Evolutionary conservation across 2,797 vertebrate species (phyloP), one percentile per base, ranked within the genome.

Genomic region (Vultur gryphus): DNA sequence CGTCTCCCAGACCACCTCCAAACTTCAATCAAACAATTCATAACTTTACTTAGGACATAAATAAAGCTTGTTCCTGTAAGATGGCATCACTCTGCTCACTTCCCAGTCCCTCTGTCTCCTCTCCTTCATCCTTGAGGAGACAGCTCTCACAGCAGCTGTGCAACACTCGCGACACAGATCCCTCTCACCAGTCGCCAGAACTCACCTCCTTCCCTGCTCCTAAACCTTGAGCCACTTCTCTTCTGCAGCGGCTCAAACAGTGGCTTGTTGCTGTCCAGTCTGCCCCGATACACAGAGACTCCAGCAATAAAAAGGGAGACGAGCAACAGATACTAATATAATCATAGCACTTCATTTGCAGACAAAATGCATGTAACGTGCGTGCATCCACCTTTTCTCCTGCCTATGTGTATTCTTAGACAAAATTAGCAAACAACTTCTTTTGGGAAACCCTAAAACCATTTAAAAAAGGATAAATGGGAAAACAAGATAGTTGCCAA

Each of bases 121-220:
- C 23, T 77, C 61, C 62, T 86, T 80, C 57, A 39, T 4, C 37
- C 61, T 33, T 14, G 43, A 65, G 46, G 39, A 44, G 37, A 49
- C 7, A 35, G 69, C 23, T 80, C 18, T 49, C n/a, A 8, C 1
- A 1, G 80, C 0, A 1, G 43, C 48, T 23, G 51, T 7, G 26
- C 55, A 87, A 49, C 11, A 6, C 46, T 57, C 26, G 4, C 41
- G 41, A 24, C 5, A 9, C 39, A 39, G 10, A 25, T 28, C 31
- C 39, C 9, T 49, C 35, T 57, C 52, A n/a, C 9, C 37, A 6
- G 28, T 18, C 4, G 2, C 12, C 73, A 77, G 24, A 66, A 48
- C 17, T 46, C 49, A 25, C 12, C 35, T 13, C 8, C 37, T 55
- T 43, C 26, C n/a, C 21, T n/a, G 25, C 48, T 52, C 11, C 21